phyloP scores from a whole-genome alignment of 2,888 invertebrate species.

The Cephus spinipes region DNA sequence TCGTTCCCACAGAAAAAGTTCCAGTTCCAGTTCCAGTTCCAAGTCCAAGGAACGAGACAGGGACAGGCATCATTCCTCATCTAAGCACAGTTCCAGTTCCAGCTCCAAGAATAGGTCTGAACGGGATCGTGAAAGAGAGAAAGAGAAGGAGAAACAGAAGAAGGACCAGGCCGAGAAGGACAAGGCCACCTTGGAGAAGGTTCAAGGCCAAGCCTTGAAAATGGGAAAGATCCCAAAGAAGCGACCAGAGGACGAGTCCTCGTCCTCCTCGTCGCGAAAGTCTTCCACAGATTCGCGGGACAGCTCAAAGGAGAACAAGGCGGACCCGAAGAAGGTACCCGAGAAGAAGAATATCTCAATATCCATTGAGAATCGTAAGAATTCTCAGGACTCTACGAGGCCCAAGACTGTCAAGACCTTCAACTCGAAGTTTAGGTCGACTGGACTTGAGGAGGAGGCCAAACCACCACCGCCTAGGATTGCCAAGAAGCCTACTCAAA shows the following conservation, averaged over 20 bases:
- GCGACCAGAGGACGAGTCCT: conserved; percentile 66
- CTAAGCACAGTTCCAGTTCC: conserved; percentile 30
- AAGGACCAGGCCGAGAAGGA: conserved; percentile 74
- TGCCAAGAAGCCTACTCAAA: conserved; percentile 67
- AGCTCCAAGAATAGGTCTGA: conserved; percentile 52
- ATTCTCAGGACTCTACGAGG: conserved; percentile 73
- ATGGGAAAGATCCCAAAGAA: conserved; percentile 85
- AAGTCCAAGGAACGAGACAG: background rate
- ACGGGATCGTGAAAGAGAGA: conserved; percentile 65
- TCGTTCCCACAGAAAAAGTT: conserved; percentile 45
- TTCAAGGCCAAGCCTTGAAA: conserved; percentile 77
- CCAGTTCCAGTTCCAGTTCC: conserved; percentile 43
- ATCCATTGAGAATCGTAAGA: conserved; percentile 83
- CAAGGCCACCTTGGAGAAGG: conserved; percentile 76
- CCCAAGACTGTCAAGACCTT: conserved; percentile 93
- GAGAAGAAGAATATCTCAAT: conserved; percentile 81
- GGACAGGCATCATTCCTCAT: background rate
- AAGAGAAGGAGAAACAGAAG: conserved; percentile 68
- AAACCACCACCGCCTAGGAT: conserved; percentile 87
- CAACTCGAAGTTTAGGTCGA: conserved; percentile 91
- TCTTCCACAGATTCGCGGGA: conserved; percentile 60
- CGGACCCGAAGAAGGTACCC: conserved; percentile 60
- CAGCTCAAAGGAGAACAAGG: conserved; percentile 61
- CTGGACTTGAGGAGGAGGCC: conserved; percentile 88
- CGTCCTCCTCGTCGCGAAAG: conserved; percentile 47